These are phyloP conservation scores for Parotocinclus haroldoi DNA, from an alignment of 2,797 vertebrate genomes.

Conservation along the genomic window DNA sequence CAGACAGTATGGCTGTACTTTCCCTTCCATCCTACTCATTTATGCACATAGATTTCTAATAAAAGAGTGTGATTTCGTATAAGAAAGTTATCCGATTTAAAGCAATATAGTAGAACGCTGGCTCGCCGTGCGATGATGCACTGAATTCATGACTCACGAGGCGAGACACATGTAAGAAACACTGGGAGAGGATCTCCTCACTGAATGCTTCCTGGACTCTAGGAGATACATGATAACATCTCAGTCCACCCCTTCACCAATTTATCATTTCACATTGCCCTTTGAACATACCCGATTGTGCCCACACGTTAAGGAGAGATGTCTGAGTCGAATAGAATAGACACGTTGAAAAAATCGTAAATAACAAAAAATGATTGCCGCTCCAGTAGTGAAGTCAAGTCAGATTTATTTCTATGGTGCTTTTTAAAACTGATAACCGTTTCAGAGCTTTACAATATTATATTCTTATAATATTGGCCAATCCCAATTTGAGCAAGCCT, in stretches of 20 bases:
- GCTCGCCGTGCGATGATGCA: slow-evolving; percentile 16
- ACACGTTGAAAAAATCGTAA: no score
- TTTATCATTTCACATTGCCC: not conserved
- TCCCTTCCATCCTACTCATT: not conserved
- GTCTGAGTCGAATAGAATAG: no score
- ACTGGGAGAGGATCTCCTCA: slow-evolving; percentile 12
- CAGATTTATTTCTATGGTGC: no score
- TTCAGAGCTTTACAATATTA: no score
- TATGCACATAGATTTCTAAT: slow-evolving; percentile 14
- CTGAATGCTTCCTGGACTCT: not conserved
- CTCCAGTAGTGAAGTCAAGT: no score
- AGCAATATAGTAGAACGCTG: not conserved
- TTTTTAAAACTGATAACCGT: no score
- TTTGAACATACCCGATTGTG: no score
- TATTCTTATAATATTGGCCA: no score
- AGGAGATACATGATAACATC: slow-evolving; percentile 11
- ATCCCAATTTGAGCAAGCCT: no score
- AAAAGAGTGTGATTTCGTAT: slow-evolving; percentile 12
- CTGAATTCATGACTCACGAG: slow-evolving; percentile 16
- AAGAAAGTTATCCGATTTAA: slow-evolving; percentile 1
- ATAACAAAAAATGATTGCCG: no score
- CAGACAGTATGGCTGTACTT: no score
- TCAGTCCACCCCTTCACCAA: not conserved
- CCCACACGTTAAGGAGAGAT: no score
- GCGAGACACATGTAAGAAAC: slow-evolving; percentile 5